Conservation (phyloP, 2,888 invertebrate species). For the Platypus cylindrus region DNA sequence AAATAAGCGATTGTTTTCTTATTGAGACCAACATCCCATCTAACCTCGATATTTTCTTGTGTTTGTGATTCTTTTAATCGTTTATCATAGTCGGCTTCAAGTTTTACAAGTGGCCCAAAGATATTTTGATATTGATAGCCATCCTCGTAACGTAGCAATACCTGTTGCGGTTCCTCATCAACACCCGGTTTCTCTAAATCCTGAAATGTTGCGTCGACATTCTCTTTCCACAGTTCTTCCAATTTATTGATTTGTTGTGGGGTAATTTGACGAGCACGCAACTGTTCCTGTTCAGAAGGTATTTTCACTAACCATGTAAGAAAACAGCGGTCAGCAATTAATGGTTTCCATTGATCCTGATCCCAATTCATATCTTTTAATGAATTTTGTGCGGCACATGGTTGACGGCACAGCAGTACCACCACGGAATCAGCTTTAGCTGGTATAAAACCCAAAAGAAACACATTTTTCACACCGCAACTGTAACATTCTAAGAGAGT, state of each 20-base stretch:
- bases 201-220: conserved; percentile 94
- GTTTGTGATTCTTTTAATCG: conserved; percentile 96
- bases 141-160: conserved; percentile 79
- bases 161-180: conserved; percentile 95
- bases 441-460: conserved; percentile 96
- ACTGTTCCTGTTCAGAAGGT: conserved; percentile 93
- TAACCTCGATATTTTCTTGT: conserved; percentile 93
- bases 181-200: conserved; percentile 97
- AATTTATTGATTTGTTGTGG: conserved; percentile 95
- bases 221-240: conserved; percentile 98
- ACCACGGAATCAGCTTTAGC: conserved; percentile 98
- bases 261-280: conserved; percentile 90
- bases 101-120: conserved; percentile 89
- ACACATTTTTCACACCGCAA: conserved; percentile 95
- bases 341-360: conserved; percentile 96
- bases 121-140: conserved; percentile 99
- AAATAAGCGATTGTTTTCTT: conserved; percentile 98
- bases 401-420: conserved; percentile 91
- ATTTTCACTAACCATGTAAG: conserved; percentile 95
- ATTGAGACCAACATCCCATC: conserved; percentile 97
- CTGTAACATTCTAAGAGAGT: conserved; percentile 97
- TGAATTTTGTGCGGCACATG: conserved; percentile 94
- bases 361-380: conserved; percentile 99
- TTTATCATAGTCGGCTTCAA: conserved; percentile 98
- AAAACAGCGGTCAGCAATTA: conserved; percentile 93